phyloP scores from a whole-genome alignment of 2,113 vertebrate species.

The Reinhardtius hippoglossoides region DNA sequence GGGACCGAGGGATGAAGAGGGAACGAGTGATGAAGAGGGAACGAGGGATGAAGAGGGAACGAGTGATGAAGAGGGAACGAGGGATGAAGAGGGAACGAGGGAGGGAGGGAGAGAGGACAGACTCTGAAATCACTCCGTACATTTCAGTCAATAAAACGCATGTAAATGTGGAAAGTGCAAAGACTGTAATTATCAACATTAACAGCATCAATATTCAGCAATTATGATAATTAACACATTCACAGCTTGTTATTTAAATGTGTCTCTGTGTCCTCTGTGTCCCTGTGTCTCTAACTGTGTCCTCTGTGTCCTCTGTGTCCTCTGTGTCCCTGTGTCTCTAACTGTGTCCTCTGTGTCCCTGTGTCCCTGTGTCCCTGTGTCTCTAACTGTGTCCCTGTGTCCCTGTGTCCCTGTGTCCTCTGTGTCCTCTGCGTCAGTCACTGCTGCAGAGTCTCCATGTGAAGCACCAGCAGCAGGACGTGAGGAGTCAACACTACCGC shows the following conservation, averaged over 20 bases:
- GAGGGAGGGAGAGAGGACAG: background rate
- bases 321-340: no score
- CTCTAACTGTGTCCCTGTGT: constrained; percentile 9
- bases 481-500: no score
- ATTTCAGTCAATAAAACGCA: constrained; percentile 39
- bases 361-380: background rate
- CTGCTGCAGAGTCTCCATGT: no score
- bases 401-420: no score
- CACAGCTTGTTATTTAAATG: constrained; percentile 47
- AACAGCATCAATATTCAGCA: constrained; percentile 39
- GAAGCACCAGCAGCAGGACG: no score
- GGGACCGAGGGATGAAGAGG: background rate
- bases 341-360: no score
- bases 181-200: constrained; percentile 57
- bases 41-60: constrained; percentile 2
- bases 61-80: constrained; percentile 4
- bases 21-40: background rate
- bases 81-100: constrained; percentile 1
- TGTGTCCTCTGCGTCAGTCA: no score
- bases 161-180: constrained; percentile 36
- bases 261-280: no score
- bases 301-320: no score
- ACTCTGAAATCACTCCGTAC: constrained; percentile 10
- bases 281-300: no score
- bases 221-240: constrained; percentile 41